Percentiles rank a stretch among this genome's conserved stretches.
Evolutionary conservation across 2,113 vertebrate genomes (phyloP).

Genomic region (Mesocricetus auratus): DNA sequence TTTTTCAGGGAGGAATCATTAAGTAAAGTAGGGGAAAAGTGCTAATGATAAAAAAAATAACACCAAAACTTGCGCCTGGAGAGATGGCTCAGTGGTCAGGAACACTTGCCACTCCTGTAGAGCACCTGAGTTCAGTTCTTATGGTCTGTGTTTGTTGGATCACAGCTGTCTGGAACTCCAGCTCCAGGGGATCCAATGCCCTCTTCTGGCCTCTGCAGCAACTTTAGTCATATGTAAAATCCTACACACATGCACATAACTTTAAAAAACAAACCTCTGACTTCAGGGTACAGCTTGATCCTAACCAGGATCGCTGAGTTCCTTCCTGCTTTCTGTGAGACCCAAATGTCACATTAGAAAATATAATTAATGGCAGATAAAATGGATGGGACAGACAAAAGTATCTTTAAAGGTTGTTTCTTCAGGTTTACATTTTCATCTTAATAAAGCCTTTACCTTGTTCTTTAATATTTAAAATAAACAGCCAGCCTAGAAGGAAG

Average conservation of each 20-base stretch:
- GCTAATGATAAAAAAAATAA: neutral
- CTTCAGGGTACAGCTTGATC: neutral
- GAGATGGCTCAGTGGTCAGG: neutral
- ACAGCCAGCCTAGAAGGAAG: conserved; percentile 39
- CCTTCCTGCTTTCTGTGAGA: neutral
- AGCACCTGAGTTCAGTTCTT: neutral
- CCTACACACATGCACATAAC: neutral
- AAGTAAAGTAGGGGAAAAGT: neutral
- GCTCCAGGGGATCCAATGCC: neutral
- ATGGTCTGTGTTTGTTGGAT: neutral
- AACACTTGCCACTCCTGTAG: neutral
- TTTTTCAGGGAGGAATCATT: neutral
- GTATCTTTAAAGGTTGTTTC: neutral
- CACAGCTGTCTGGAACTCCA: too few species aligned
- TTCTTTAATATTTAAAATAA: conserved; percentile 66
- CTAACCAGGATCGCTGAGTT: neutral
- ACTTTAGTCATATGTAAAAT: neutral
- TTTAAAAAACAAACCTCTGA: neutral
- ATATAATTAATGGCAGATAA: neutral
- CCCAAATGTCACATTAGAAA: neutral
- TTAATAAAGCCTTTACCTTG: conserved; percentile 58
- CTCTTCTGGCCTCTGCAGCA: neutral
- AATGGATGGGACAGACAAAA: neutral
- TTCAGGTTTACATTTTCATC: conserved; percentile 42
- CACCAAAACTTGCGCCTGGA: neutral